These are phyloP conservation scores for Plectrocnemia conspersa DNA, from an alignment of 1,140 invertebrate genomes.

Conservation along the genomic window DNA sequence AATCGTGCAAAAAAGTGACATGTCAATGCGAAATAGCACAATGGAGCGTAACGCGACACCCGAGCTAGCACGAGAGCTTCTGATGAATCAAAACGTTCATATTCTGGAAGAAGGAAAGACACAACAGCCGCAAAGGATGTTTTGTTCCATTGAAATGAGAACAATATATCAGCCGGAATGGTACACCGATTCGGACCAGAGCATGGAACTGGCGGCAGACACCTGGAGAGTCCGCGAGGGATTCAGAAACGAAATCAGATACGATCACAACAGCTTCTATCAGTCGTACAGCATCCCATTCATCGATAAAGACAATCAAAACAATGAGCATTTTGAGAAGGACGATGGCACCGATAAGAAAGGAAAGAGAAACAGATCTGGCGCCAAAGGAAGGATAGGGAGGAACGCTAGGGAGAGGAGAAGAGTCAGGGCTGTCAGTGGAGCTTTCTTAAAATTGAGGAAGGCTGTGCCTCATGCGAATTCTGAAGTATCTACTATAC, in stretches of 20 bases:
- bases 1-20: constrained; percentile 45
- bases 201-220: too few relatives aligned
- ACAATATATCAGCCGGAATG: constrained; percentile 24
- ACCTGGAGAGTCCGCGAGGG: constrained; percentile 24
- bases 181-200: constrained; percentile 15
- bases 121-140: constrained; percentile 25
- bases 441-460: constrained; percentile 29
- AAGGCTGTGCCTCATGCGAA: constrained; percentile 15
- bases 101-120: constrained; percentile 20
- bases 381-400: constrained; percentile 19
- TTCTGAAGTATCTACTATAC: background rate
- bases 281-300: background rate
- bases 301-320: background rate
- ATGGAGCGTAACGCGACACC: constrained; percentile 25
- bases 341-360: background rate
- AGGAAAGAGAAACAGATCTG: constrained; percentile 3
- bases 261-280: constrained; percentile 11
- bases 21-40: constrained; percentile 42
- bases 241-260: constrained; percentile 31
- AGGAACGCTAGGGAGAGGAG: constrained; percentile 30
- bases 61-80: constrained; percentile 18
- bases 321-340: background rate
- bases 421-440: constrained; percentile 30
- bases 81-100: constrained; percentile 10
- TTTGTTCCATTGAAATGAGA: constrained; percentile 33